Percentiles rank a stretch among this genome's conserved stretches.
These are phyloP conservation scores for Coryphaenoides rupestris DNA, from an alignment of 2,113 vertebrate species.

Conservation along the genomic window DNA sequence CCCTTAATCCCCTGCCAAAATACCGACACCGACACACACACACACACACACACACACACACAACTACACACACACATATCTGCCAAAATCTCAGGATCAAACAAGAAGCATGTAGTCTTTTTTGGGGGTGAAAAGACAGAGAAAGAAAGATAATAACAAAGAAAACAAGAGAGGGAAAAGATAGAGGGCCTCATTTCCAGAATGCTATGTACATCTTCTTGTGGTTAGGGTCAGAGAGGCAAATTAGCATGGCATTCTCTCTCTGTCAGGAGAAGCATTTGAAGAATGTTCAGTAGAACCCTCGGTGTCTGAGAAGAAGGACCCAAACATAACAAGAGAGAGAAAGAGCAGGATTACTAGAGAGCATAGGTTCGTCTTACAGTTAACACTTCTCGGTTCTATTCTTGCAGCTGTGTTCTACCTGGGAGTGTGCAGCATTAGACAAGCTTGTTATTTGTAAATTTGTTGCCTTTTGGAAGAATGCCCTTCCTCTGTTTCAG, in stretches of 20 bases:
- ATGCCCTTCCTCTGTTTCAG: too few relatives aligned
- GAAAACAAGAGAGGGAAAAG: background rate
- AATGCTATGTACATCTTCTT: constrained; percentile 32
- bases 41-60: background rate
- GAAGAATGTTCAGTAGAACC: constrained; percentile 48
- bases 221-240: constrained; percentile 28
- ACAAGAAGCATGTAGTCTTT: background rate
- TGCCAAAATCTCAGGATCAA: constrained; percentile 13
- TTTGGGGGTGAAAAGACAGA: background rate
- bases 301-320: constrained; percentile 34
- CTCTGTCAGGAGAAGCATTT: constrained; percentile 41
- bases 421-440: too few relatives aligned
- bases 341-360: constrained; percentile 8
- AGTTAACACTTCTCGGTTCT: too few relatives aligned
- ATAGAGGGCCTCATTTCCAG: too few relatives aligned
- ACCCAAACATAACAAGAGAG: constrained; percentile 21
- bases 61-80: constrained; percentile 14
- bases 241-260: constrained; percentile 42
- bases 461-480: too few relatives aligned
- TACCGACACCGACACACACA: constrained; percentile 9
- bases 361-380: too few relatives aligned
- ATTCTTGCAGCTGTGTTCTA: constrained; percentile 12
- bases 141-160: constrained; percentile 5
- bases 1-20: constrained; percentile 22
- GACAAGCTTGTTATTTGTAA: too few relatives aligned